Base-by-base conservation (phyloP, 2,113 vertebrate species). In the Pterocles gutturalis region DNA sequence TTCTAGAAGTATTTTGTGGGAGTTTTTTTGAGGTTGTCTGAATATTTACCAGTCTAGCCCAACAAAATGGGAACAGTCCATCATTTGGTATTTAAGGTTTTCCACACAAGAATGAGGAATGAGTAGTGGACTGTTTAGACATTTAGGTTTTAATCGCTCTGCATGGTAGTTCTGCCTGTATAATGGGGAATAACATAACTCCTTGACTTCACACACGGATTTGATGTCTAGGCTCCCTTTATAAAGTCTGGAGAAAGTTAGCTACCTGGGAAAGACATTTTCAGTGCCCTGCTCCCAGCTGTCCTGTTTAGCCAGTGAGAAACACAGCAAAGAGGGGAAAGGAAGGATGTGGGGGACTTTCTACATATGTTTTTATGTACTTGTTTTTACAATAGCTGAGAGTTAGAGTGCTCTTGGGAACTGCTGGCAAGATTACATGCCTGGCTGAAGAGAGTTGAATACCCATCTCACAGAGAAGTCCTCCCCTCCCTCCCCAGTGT, bases 231-330 rank as follows among this genome's bases (percentile, higher is more conserved):
- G 18, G 31, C 5, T 73, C 31, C n/a, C n/a, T 87, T 81, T 77
- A 66, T 43, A 69, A 62, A 33, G 26, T 66, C 49, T 83, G 48
- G 76, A 71, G 86, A 78, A 94, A 91, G 38, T 55, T 81, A 71
- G 26, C 38, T 76, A 79, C 45, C 89, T 67, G 69, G 53, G 65
- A 96, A 95, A 91, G 48, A 87, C 33, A 79, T 95, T 94, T 95
- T 38, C 87, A 93, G 8, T 65, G 61, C 61, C 65, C 38, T 67
- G 29, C 34, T 96, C 72, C 55, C 85, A 58, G 51, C 29, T 83
- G 51, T 48, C 76, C 60, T 51, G 12, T 89, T 94, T 84, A 95
- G 69, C 69, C 26, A 60, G 65, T 33, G 49, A 64, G 73, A 96
- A 89, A 82, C 34, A 66, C 31, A 51, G 69, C 65, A 48, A 82